phyloP scores from a whole-genome alignment of 2,888 invertebrate genomes.

The Arrhopalites spinosus region DNA sequence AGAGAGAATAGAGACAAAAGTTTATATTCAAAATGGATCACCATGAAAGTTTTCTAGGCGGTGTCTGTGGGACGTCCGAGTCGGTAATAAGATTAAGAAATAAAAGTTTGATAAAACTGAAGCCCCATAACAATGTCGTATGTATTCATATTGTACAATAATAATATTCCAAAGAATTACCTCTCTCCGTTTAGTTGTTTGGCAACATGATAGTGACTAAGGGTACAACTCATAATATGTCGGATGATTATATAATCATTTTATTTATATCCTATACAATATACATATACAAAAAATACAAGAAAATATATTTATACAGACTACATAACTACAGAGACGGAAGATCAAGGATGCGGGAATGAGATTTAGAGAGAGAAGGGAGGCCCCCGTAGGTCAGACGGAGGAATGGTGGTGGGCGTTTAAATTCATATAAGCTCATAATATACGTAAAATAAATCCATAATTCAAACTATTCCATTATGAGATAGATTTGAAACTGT shows the following conservation, averaged over 20 bases:
- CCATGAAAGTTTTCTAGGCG: too few species aligned
- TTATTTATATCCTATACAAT: neutral
- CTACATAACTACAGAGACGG: neutral
- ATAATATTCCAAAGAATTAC: neutral
- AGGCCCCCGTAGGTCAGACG: conserved; percentile 15
- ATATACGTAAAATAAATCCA: conserved; percentile 33
- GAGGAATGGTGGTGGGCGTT: conserved; percentile 19
- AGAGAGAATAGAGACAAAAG: neutral
- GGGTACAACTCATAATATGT: too few species aligned
- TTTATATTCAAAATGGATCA: neutral
- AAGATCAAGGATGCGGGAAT: conserved; percentile 11
- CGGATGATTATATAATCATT: neutral
- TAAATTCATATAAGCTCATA: conserved; percentile 6
- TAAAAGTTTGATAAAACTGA: too few species aligned
- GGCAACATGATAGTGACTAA: too few species aligned
- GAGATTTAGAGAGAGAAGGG: conserved; percentile 7
- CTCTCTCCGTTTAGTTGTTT: too few species aligned
- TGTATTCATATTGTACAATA: neutral
- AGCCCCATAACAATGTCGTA: too few species aligned
- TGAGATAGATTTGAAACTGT: conserved; percentile 36
- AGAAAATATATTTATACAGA: too few species aligned
- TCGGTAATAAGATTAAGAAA: neutral
- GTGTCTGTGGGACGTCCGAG: conserved; percentile 5
- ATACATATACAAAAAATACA: too few species aligned
- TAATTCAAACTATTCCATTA: conserved; percentile 37